Evolutionary conservation across 2,888 invertebrate species (phyloP), one percentile per base, ranked within the genome.

Genomic region (Ormyrus pomaceus): DNA sequence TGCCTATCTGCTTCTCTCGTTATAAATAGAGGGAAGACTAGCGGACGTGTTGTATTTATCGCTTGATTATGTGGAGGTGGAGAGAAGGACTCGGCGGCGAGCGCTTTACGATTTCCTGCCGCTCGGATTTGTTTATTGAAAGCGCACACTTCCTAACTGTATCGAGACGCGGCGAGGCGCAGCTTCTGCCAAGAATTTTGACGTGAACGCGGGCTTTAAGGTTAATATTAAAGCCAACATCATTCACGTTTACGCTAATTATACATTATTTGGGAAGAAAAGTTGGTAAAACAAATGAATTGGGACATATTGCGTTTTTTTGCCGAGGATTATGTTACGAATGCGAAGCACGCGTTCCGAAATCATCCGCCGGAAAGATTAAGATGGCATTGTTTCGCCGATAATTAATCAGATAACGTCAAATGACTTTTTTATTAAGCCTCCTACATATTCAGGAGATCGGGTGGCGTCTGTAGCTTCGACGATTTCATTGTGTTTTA

Each of bases 51-150:
- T 34, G 66, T 78, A 78, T 78, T 78, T 75, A 78, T 81, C 71
- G 78, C 34, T 65, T 58, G 71, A 75, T 78, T 75, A 78, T 77
- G 74, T n/a, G 68, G 50, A 51, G 73, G n/a, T 48, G 62, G 64
- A 58, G 46, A 68, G 72, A 34, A 55, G 68, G 62, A 68, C 68
- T 59, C 58, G 65, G 19, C 72, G 62, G 73, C 69, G 64, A 80
- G 34, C 80, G 65, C 80, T 77, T 77, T 77, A 77, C 70, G 77
- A 81, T 81, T 81, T 81, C 80, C 80, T 81, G 77, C 73, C 46
- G 50, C 7, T 13, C 13, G 74, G 80, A 77, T 77, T 81, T 77
- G 80, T 81, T 80, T 77, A 74, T 70, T 62, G n/a, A 45, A 48
- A 61, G 66, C 65, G 34, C 65, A 5, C 51, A 56, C 59, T 66